Evolutionary conservation across 92 coral and sea anemone species (phyloP).

Genomic region (Meandrina meandrites): DNA sequence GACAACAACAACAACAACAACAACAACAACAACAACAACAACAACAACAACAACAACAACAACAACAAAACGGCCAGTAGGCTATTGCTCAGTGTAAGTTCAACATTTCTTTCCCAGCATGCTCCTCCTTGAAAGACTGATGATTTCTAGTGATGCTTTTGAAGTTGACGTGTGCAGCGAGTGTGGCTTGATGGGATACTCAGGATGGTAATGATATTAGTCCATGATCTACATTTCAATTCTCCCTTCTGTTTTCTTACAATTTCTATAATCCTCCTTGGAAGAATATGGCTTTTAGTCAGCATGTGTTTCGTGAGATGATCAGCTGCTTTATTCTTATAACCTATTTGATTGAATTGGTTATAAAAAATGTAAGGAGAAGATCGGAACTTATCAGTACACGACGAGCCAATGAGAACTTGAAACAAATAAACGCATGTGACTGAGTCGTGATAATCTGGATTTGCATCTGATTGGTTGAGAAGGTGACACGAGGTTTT

Average conservation of each 20-base stretch:
- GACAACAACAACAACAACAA: too few relatives aligned
- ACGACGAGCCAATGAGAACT: too few relatives aligned
- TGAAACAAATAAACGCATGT: too few relatives aligned
- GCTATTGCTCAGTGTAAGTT: background rate
- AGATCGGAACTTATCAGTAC: background rate
- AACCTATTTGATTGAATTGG: background rate
- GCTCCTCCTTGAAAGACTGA: constrained; percentile 88
- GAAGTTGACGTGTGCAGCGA: constrained; percentile 95
- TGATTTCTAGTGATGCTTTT: constrained; percentile 98
- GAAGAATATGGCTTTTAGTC: background rate
- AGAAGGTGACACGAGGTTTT: too few relatives aligned
- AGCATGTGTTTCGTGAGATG: background rate
- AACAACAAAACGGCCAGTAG: background rate
- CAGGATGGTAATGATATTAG: constrained; percentile 80
- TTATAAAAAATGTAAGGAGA: background rate
- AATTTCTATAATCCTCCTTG: background rate
- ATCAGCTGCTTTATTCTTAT: background rate
- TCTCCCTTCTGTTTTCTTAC: background rate
- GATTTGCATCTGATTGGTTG: too few relatives aligned
- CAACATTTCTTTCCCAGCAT: constrained; percentile 57
- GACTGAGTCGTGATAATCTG: too few relatives aligned
- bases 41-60: too few relatives aligned
- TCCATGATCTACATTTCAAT: background rate
- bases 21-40: background rate
- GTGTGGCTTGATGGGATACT: constrained; percentile 98